Percentiles rank a stretch among this genome's conserved stretches.
These are phyloP conservation scores for Castor canadensis DNA, from an alignment of 2,113 vertebrate genomes.

Conservation along the genomic window DNA sequence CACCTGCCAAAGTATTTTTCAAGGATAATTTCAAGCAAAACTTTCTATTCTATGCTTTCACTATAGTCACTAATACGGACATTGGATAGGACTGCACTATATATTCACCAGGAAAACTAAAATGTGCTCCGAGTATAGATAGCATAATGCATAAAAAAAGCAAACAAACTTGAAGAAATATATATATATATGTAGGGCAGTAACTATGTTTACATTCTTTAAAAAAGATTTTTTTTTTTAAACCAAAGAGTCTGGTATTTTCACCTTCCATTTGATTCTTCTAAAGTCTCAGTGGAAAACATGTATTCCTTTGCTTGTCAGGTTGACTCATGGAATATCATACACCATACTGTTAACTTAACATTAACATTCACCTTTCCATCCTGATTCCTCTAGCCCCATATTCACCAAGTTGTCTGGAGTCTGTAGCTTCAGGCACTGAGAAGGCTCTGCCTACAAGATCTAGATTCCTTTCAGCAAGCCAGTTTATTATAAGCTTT, in stretches of 20 bases:
- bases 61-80: neutral
- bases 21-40: conserved; percentile 15
- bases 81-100: neutral
- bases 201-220: neutral
- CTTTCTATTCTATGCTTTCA: neutral
- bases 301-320: neutral
- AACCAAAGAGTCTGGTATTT: neutral
- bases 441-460: neutral
- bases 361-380: neutral
- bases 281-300: neutral
- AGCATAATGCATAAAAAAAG: neutral
- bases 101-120: conserved; percentile 2
- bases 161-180: neutral
- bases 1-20: neutral
- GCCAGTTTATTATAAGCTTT: neutral
- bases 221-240: neutral
- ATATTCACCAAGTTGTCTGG: neutral
- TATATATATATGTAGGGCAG: neutral
- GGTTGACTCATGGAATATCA: neutral
- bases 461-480: neutral
- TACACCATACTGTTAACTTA: neutral
- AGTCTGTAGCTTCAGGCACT: neutral
- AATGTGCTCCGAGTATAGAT: neutral
- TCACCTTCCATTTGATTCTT: neutral
- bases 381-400: neutral